Percentiles rank a stretch among this genome's conserved stretches.
Evolutionary conservation across 2,797 vertebrate species (phyloP).

Genomic region (Aphelocoma californica): DNA sequence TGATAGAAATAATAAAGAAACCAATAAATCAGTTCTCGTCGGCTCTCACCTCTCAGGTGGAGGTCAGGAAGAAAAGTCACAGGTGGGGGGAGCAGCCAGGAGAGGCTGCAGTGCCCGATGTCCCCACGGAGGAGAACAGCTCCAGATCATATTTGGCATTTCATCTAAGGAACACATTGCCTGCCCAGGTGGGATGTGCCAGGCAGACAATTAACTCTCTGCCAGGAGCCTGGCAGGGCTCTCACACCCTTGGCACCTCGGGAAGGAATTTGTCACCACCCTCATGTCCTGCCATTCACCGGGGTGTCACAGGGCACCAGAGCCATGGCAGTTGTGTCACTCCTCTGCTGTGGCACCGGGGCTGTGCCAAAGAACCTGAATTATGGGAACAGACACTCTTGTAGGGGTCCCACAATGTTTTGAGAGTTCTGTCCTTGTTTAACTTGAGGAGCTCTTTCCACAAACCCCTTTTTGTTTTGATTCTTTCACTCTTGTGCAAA

Average conservation of each 20-base stretch:
- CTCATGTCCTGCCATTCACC: not conserved
- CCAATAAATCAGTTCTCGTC: not conserved
- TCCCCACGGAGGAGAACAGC: not conserved
- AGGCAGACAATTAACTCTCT: not conserved
- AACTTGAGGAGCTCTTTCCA: not conserved
- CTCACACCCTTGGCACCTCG: not conserved
- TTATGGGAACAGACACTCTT: accelerated
- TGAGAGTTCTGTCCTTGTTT: not conserved
- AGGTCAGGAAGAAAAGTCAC: not conserved
- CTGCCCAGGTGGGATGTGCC: not conserved
- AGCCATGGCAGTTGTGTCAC: accelerated
- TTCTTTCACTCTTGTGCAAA: not conserved
- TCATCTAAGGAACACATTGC: not conserved
- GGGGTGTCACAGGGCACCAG: not conserved
- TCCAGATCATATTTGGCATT: not conserved
- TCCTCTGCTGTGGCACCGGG: not conserved
- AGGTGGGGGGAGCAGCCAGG: not conserved
- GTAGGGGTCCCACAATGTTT: not conserved
- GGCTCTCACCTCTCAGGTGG: not conserved
- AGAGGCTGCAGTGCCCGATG: not conserved
- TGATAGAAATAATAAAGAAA: not conserved
- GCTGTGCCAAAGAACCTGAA: not conserved
- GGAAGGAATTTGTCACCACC: not conserved
- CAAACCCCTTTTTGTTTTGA: not conserved
- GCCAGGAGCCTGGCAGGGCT: not conserved